Evolutionary conservation across 2,113 vertebrate genomes (phyloP), one percentile per base, ranked within the genome.

Genomic region (Psophia crepitans): DNA sequence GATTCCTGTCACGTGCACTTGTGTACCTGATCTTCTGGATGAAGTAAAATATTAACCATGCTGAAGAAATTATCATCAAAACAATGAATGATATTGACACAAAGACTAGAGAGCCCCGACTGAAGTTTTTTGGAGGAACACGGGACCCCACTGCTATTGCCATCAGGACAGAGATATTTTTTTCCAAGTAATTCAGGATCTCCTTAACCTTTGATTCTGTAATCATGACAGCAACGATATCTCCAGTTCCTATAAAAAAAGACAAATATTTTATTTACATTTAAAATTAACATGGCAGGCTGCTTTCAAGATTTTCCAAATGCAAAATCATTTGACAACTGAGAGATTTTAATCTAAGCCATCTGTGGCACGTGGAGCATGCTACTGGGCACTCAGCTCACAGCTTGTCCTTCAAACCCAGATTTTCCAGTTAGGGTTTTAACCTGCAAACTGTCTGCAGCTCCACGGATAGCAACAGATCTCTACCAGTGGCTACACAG

Each of bases 41-140:
- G 98, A 99, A 99, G 98, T 99, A 99, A 98, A 99, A 99, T 97
- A 99, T 99, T 95, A 99, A 99, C 99, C 99, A 99, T 0, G 99
- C 99, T 15, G 99, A 99, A 44, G 99, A 99, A 98, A 99, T 99
- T 84, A 99, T 99, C 99, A 99, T 99, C 96, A 99, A 98, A 85
- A 99, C 99, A 83, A 99, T 99, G 97, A 99, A 99, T 94, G 99
- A 99, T 98, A 99, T 99, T 90, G 99, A 99, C 93, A 99, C 99
- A 68, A 99, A 99, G 96, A 99, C 99, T 84, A 99, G 98, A 21
- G 99, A 99, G 77, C 99, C 98, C 14, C 99, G 98, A 95, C 99
- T 99, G 96, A 99, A 98, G 98, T 98, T 99, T 96, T 99, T 99
- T 18, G 97, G 97, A 9, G 98, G 97, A 81, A 98, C 98, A 21